Base-by-base conservation (phyloP, 1,140 invertebrate genomes). In the Drosophila malerkotliana region DNA sequence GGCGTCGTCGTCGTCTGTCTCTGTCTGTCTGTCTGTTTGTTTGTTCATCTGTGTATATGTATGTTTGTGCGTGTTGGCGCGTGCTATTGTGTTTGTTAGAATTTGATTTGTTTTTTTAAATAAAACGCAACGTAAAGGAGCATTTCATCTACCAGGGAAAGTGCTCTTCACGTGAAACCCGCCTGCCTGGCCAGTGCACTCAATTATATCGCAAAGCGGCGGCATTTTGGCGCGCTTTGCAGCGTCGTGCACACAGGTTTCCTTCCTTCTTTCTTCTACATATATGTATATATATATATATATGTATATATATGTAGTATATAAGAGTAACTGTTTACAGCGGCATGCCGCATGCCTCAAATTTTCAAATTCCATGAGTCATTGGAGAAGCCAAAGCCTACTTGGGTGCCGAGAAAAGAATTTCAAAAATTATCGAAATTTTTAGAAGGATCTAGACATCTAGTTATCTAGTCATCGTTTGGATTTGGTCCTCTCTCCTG, bases 141-240 rank as follows among this genome's bases (percentile, higher is more conserved):
- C 61, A 52, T 55, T 41, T 56, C 57, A 56, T 41, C 37, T 54
- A 45, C 74, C 68, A 58, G 32, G 68, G 60, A 63, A 64, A 68
- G 4, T 61, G 18, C 18, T 12, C 71, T 75, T 67, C 59, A 67
- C 63, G 63, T 67, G 63, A 63, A 67, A n/a, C 10, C n/a, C 3
- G 12, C 7, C 55, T 72, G 26, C 39, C 30, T 28, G 26, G 14
- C 26, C 21, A 21, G 21, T 21, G 52, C 39, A 18, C 53, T 72
- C 41, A 14, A 41, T 41, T 41, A 41, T 18, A 15, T 39, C 6
- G 39, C 55, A 77, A 77, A 72, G 61, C 56, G 55, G 67, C 69
- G 67, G 61, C 47, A 48, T 83, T 83, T 85, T 85, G 73, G 81
- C 81, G 81, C 81, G 81, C 77, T 80, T 85, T 77, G 63, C 61